Evolutionary conservation across 2,797 vertebrate species (phyloP).

Genomic region (Centropyge bicolor): DNA sequence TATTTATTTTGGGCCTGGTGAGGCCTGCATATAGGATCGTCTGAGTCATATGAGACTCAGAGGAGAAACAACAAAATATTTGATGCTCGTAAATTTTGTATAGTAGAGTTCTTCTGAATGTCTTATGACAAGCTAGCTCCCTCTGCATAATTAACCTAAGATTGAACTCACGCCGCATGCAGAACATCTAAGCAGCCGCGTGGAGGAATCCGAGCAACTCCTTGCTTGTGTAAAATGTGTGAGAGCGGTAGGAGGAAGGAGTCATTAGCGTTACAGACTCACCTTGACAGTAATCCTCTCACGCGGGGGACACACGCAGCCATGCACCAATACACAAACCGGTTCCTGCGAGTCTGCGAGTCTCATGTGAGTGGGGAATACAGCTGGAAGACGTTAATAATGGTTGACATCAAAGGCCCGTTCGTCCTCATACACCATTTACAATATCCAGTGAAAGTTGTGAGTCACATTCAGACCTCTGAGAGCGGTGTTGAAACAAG

Average conservation of each 20-base stretch:
- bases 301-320: slow-evolving; percentile 7
- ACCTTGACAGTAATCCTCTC: slow-evolving; percentile 52
- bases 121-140: slow-evolving; percentile 1
- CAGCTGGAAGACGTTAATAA: slow-evolving; percentile 53
- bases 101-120: slow-evolving; percentile 15
- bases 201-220: slow-evolving; percentile 13
- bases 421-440: slow-evolving; percentile 23
- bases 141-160: slow-evolving; percentile 23
- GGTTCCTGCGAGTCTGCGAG: neutral
- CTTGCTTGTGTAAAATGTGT: slow-evolving; percentile 9
- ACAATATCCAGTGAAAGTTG: slow-evolving; percentile 29
- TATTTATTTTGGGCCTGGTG: neutral
- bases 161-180: slow-evolving; percentile 17
- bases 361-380: slow-evolving; percentile 40
- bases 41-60: neutral
- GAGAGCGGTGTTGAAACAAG: slow-evolving; percentile 48
- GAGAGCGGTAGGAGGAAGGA: neutral
- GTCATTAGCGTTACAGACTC: slow-evolving; percentile 19
- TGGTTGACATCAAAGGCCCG: slow-evolving; percentile 46
- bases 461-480: slow-evolving; percentile 39
- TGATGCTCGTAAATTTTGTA: slow-evolving; percentile 23
- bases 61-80: slow-evolving; percentile 10
- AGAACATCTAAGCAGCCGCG: slow-evolving; percentile 1
- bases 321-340: slow-evolving; percentile 30
- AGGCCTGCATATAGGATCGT: neutral